A percentile compares a stretch with the other conserved stretches of the same genome.
These are phyloP conservation scores for Lepidostoma basale DNA, from an alignment of 1,140 invertebrate genomes.

Conservation along the genomic window DNA sequence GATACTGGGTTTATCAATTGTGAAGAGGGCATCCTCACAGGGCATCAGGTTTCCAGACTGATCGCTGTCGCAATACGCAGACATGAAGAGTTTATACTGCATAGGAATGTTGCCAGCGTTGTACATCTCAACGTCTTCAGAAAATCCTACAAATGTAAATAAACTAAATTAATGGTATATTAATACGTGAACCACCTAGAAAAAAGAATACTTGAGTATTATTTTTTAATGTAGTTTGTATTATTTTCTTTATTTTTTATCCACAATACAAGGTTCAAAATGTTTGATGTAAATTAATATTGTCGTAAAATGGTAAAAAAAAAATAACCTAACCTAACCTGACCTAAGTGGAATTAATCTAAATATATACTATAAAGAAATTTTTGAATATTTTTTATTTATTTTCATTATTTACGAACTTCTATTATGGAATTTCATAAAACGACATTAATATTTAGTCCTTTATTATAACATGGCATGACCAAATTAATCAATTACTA, in stretches of 20 bases:
- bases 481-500: too few species aligned
- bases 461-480: too few species aligned
- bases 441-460: neutral
- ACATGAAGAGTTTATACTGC: slow-evolving; percentile 35
- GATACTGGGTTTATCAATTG: slow-evolving; percentile 25
- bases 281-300: too few species aligned
- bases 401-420: too few species aligned
- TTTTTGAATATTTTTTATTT: too few species aligned
- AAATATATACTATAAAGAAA: too few species aligned
- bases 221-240: neutral
- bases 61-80: slow-evolving; percentile 17
- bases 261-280: neutral
- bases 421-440: too few species aligned
- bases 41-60: slow-evolving; percentile 17
- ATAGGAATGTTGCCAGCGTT: slow-evolving; percentile 37
- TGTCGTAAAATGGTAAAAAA: too few species aligned
- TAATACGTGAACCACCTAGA: too few species aligned
- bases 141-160: slow-evolving; percentile 15
- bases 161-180: neutral
- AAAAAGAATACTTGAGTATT: too few species aligned
- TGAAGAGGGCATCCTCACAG: slow-evolving; percentile 29
- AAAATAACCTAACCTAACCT: too few species aligned
- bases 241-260: neutral
- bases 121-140: slow-evolving; percentile 39
- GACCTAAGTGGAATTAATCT: too few species aligned